These are phyloP conservation scores for Troides aeacus DNA, from an alignment of 2,888 invertebrate genomes.

Conservation along the genomic window DNA sequence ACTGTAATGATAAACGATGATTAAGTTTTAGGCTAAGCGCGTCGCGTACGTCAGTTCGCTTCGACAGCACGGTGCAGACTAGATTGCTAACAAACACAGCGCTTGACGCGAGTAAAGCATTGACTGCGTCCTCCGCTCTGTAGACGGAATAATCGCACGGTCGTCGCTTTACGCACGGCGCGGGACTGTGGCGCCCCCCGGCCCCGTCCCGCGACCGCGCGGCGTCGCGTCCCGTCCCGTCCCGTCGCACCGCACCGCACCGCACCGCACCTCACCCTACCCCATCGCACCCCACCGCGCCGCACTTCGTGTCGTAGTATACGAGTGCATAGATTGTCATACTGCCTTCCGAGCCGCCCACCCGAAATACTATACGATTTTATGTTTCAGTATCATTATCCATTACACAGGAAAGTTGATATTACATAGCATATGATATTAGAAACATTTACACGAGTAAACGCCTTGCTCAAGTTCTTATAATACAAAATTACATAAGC, in stretches of 20 bases:
- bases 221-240: too few relatives aligned
- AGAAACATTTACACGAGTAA: conserved; percentile 1
- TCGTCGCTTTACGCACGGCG: conserved; percentile 46
- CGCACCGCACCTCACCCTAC: conserved; percentile 25
- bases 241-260: conserved; percentile 1
- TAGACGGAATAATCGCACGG: conserved; percentile 72
- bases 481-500: too few relatives aligned
- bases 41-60: conserved; percentile 55
- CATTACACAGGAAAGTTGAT: conserved; percentile 15
- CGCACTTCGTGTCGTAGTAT: conserved; percentile 37
- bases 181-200: conserved; percentile 43
- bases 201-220: conserved; percentile 14
- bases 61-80: conserved; percentile 59
- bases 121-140: conserved; percentile 51
- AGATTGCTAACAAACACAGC: conserved; percentile 1
- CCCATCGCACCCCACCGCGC: too few relatives aligned
- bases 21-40: conserved; percentile 41
- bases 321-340: conserved; percentile 31
- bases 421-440: conserved; percentile 1
- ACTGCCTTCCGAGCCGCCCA: conserved; percentile 36
- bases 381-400: conserved; percentile 21
- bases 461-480: too few relatives aligned
- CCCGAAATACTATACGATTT: conserved; percentile 34
- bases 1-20: conserved; percentile 47
- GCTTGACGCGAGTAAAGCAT: conserved; percentile 1